Percentiles rank a stretch among this genome's conserved stretches.
Evolutionary conservation across 2,888 invertebrate species (phyloP).

Genomic region (Eurytoma adleriae): DNA sequence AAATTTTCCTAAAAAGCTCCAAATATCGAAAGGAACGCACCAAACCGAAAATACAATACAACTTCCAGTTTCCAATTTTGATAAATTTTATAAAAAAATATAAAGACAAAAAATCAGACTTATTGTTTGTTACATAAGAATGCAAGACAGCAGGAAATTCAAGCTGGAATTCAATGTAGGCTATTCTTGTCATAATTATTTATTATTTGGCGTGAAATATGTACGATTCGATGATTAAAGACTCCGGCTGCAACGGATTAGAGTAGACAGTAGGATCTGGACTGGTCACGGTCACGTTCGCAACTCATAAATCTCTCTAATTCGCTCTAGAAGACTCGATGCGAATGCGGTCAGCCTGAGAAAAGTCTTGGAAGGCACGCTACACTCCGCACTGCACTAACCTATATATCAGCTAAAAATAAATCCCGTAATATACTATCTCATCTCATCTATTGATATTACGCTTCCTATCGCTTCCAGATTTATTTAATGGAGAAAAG

Average conservation of each 20-base stretch:
- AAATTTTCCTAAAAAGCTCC: no score
- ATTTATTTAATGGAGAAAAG: no score
- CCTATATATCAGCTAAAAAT: slow-evolving; percentile 17
- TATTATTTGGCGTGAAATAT: slow-evolving; percentile 5
- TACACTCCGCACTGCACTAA: slow-evolving; percentile 5
- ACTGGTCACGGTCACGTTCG: slow-evolving; percentile 66
- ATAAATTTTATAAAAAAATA: no score
- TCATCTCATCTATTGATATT: slow-evolving; percentile 5
- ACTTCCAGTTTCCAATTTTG: no score
- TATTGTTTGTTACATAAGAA: no score
- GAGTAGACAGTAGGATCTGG: slow-evolving; percentile 58
- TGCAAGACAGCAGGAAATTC: no score
- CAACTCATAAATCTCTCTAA: slow-evolving; percentile 69
- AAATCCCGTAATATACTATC: slow-evolving; percentile 31
- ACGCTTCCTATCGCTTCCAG: background rate
- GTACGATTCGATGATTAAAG: slow-evolving; percentile 54
- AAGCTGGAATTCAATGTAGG: no score
- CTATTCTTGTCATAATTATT: slow-evolving; percentile 31
- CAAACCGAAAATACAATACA: no score
- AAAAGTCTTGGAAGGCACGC: slow-evolving; percentile 36
- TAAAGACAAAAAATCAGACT: no score
- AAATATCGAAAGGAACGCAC: no score
- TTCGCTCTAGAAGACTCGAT: slow-evolving; percentile 65
- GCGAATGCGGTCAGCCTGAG: slow-evolving; percentile 44
- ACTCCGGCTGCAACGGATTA: slow-evolving; percentile 49